Evolutionary conservation across 2,888 invertebrate genomes (phyloP).

Genomic region (Dynastes hyllus): DNA sequence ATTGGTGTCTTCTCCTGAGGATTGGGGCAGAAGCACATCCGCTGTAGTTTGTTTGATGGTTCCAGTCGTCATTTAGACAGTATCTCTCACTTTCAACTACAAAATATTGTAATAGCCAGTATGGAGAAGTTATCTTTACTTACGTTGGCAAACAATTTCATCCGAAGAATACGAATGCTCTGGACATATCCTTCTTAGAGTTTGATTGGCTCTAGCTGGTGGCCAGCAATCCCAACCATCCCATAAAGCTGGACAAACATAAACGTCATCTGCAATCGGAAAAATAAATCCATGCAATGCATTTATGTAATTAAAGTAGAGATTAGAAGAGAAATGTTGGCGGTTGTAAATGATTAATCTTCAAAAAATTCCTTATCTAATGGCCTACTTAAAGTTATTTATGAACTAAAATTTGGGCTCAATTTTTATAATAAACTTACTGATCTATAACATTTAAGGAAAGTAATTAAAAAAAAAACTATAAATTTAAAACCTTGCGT

Average conservation of each 20-base stretch:
- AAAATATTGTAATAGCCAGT: neutral
- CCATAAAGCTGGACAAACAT: constrained; percentile 74
- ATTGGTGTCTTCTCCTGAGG: constrained; percentile 73
- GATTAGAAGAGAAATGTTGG: no score
- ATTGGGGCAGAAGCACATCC: constrained; percentile 75
- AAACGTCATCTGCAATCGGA: constrained; percentile 58
- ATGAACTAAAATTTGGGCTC: no score
- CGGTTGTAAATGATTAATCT: no score
- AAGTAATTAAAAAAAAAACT: no score
- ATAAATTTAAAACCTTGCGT: no score
- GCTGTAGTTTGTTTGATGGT: constrained; percentile 75
- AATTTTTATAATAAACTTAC: no score
- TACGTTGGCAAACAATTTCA: constrained; percentile 57
- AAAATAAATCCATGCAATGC: neutral
- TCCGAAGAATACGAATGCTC: constrained; percentile 69
- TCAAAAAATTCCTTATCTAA: no score
- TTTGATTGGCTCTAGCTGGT: constrained; percentile 67
- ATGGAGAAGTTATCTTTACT: constrained; percentile 21
- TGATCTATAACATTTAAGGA: no score
- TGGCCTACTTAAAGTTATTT: no score
- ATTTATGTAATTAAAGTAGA: no score
- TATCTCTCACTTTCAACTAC: constrained; percentile 76
- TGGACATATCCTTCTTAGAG: constrained; percentile 73
- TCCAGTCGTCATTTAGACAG: constrained; percentile 76
- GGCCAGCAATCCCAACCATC: constrained; percentile 80